These are phyloP conservation scores for Blastomussa wellsi DNA, from an alignment of 92 coral and sea anemone genomes.

Conservation along the genomic window DNA sequence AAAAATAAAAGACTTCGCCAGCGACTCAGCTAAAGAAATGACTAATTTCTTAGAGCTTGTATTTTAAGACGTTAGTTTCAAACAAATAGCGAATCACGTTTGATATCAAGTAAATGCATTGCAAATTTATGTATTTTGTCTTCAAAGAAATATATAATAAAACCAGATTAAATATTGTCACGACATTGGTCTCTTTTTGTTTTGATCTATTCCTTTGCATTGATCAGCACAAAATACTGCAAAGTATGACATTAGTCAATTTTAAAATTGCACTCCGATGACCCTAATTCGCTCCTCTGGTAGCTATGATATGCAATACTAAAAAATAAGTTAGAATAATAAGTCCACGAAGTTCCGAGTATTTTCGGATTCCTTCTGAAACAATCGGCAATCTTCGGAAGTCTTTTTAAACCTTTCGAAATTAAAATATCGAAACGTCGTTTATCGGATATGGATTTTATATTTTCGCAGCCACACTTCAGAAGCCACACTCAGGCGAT, in stretches of 20 bases:
- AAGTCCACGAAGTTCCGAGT: neutral
- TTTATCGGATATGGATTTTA: neutral
- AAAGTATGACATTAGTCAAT: too few relatives aligned
- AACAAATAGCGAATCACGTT: neutral
- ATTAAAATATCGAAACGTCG: too few relatives aligned
- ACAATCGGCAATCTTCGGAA: neutral
- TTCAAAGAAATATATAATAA: slow-evolving; percentile 18
- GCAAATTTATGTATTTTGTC: slow-evolving; percentile 2
- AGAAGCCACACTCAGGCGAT: neutral
- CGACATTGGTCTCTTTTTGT: too few relatives aligned
- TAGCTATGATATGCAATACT: too few relatives aligned
- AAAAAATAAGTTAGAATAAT: too few relatives aligned
- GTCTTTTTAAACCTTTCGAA: too few relatives aligned
- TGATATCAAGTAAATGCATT: neutral
- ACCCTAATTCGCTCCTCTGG: too few relatives aligned
- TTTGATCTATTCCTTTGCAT: too few relatives aligned
- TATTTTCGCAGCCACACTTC: neutral
- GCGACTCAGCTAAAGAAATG: neutral
- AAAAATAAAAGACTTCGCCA: neutral
- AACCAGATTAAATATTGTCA: neutral
- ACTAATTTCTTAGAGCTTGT: neutral
- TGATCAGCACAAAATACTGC: too few relatives aligned
- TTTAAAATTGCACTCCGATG: too few relatives aligned
- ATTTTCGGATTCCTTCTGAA: neutral
- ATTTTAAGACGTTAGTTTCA: neutral